A percentile compares a stretch with the other conserved stretches of the same genome.
Conservation (phyloP, 2,888 invertebrate genomes). For the Zeuzera pyrina region DNA sequence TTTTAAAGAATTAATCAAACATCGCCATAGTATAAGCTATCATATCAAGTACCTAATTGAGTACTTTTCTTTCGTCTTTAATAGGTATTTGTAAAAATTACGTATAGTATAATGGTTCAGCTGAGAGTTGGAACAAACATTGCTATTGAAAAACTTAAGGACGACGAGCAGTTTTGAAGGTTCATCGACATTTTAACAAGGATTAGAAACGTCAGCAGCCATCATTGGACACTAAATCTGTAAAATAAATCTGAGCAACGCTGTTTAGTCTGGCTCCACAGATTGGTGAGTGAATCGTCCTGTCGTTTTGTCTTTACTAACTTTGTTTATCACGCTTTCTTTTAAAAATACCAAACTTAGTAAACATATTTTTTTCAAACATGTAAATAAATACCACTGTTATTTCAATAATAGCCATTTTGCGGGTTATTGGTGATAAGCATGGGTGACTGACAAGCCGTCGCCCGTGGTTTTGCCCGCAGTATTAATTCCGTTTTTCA, state of each 20-base stretch:
- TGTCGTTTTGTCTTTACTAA: constrained; percentile 16
- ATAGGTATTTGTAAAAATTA: constrained; percentile 17
- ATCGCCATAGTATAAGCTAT: constrained; percentile 5
- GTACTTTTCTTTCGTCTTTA: constrained; percentile 11
- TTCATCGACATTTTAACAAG: constrained; percentile 49
- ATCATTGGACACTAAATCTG: constrained; percentile 29
- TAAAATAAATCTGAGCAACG: constrained; percentile 29
- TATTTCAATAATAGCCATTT: too few species aligned
- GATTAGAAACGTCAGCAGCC: constrained; percentile 12
- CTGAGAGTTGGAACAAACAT: constrained; percentile 27
- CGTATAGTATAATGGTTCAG: constrained; percentile 17
- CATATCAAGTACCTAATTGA: too few species aligned
- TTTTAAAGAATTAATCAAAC: constrained; percentile 19
- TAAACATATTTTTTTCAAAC: too few species aligned
- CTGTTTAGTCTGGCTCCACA: constrained; percentile 13
- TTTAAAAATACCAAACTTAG: too few species aligned
- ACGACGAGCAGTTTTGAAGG: constrained; percentile 24
- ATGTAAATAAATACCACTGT: too few species aligned
- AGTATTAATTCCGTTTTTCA: too few species aligned
- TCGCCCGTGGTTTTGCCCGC: too few species aligned
- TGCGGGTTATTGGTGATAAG: too few species aligned
- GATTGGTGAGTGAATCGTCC: constrained; percentile 28
- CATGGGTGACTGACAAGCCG: too few species aligned
- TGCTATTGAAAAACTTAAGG: constrained; percentile 46
- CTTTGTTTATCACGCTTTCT: constrained; percentile 22